Evolutionary conservation across 2,888 invertebrate genomes (phyloP).

Genomic region (Pasiphila rectangulata): DNA sequence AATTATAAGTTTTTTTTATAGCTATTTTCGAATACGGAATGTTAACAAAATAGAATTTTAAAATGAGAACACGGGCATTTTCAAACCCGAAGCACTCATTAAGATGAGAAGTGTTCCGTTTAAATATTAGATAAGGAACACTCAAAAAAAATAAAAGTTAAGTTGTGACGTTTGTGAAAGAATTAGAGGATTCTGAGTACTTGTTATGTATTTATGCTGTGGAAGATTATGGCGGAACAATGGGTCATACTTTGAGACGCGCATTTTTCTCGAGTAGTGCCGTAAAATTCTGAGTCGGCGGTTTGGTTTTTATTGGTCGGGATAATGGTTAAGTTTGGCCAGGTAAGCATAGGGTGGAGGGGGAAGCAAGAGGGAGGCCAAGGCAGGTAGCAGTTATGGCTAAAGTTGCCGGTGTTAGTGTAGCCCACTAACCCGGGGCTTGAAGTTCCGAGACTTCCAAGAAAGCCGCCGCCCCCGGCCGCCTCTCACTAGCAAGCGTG

Average conservation of each 20-base stretch:
- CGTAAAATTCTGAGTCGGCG: slow-evolving; percentile 40
- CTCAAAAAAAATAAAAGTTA: slow-evolving; percentile 19
- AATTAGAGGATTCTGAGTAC: slow-evolving; percentile 13
- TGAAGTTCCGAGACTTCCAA: slow-evolving; percentile 41
- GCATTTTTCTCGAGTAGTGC: slow-evolving; percentile 35
- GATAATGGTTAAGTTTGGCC: slow-evolving; percentile 37
- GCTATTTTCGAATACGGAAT: no score
- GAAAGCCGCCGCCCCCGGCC: slow-evolving; percentile 40
- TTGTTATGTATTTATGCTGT: slow-evolving; percentile 11
- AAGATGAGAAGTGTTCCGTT: slow-evolving; percentile 26
- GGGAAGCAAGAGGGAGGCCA: slow-evolving; percentile 41
- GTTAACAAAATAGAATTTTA: slow-evolving; percentile 21
- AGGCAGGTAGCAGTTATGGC: slow-evolving; percentile 49
- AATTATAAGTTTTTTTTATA: no score
- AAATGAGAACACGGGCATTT: slow-evolving; percentile 17
- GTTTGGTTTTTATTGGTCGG: slow-evolving; percentile 44
- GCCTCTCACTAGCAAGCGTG: slow-evolving; percentile 32
- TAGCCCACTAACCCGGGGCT: slow-evolving; percentile 47
- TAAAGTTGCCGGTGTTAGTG: slow-evolving; percentile 38
- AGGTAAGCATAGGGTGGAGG: slow-evolving; percentile 35
- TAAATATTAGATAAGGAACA: slow-evolving; percentile 24
- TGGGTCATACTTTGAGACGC: slow-evolving; percentile 36
- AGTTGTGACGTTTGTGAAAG: slow-evolving; percentile 19
- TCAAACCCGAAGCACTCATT: slow-evolving; percentile 21
- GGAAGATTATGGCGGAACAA: slow-evolving; percentile 32